A percentile compares a stretch with the other conserved stretches of the same genome.
These are phyloP conservation scores for Ornithorhynchus anatinus DNA, from an alignment of 2,113 vertebrate species.

Conservation along the genomic window DNA sequence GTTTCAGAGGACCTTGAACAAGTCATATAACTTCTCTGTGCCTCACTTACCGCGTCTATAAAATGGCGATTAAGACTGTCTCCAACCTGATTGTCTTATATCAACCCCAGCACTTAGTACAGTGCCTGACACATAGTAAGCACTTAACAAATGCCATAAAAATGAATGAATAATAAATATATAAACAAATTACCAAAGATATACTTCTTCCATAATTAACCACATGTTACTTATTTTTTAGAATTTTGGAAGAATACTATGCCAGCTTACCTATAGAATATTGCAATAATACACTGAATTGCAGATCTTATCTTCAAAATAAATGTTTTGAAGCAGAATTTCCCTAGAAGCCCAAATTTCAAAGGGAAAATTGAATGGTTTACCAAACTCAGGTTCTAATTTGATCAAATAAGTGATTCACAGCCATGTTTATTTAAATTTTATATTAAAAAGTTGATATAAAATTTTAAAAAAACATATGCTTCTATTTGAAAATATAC, in stretches of 20 bases:
- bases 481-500: background rate
- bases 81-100: no score
- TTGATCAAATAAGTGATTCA: constrained; percentile 22
- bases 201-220: background rate
- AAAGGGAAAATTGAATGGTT: no score
- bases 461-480: background rate
- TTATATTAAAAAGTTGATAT: constrained; percentile 1
- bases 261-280: constrained; percentile 42
- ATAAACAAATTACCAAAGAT: background rate
- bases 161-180: no score
- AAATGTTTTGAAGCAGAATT: constrained; percentile 24
- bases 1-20: no score
- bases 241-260: no score
- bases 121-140: no score
- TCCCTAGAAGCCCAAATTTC: background rate
- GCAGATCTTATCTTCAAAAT: constrained; percentile 22
- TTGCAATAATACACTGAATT: background rate
- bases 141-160: no score
- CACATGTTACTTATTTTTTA: background rate
- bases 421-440: background rate
- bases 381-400: constrained; percentile 5
- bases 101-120: no score
- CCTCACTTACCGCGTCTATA: no score
- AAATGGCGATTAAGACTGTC: no score
- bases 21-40: no score